Evolutionary conservation across 2,888 invertebrate species (phyloP).

Genomic region (Bimastos eiseni): DNA sequence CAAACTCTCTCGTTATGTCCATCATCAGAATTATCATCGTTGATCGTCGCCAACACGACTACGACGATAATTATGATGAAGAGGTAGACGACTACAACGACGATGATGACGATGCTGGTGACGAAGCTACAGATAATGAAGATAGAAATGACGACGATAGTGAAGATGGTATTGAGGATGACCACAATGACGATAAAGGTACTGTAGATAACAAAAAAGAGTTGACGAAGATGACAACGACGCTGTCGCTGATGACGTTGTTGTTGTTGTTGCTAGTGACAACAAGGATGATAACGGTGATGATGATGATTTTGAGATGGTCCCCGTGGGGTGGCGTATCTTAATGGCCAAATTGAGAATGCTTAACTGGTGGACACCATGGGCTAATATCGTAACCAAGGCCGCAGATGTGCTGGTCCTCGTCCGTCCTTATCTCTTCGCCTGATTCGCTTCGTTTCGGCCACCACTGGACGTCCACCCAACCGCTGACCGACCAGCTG

Average conservation of each 20-base stretch:
- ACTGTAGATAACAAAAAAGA: background rate
- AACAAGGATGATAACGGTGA: background rate
- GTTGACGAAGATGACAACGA: background rate
- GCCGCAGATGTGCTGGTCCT: background rate
- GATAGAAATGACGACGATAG: background rate
- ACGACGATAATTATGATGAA: background rate
- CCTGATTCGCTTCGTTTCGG: constrained; percentile 13
- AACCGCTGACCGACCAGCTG: background rate
- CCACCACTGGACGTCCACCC: background rate
- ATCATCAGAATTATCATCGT: background rate
- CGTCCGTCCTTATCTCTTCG: background rate
- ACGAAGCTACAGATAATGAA: background rate
- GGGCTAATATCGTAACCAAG: background rate
- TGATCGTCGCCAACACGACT: background rate
- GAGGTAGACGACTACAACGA: background rate
- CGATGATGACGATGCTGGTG: background rate
- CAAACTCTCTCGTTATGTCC: background rate
- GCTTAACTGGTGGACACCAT: background rate
- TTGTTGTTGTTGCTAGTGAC: background rate
- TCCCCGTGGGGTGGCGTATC: background rate
- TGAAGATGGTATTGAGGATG: background rate
- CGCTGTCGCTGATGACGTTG: background rate
- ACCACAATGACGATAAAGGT: background rate
- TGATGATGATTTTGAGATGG: background rate
- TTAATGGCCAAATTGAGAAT: background rate